Evolutionary conservation across 2,888 invertebrate genomes (phyloP), one percentile per base, ranked within the genome.

Genomic region (Barypeithes pellucidus): DNA sequence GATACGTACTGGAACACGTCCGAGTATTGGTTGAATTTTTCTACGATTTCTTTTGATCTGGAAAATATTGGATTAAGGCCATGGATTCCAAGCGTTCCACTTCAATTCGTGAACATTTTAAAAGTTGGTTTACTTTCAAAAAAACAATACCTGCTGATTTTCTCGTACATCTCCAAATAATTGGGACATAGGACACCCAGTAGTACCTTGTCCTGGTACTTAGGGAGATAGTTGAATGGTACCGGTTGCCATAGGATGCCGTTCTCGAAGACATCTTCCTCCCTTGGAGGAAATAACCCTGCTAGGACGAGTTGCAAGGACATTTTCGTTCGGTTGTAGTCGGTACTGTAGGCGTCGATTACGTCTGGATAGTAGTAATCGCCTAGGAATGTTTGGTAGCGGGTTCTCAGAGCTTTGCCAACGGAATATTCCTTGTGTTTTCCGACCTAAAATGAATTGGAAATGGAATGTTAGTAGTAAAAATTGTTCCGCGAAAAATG

Each of bases 191-290:
- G 52, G 29, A 77, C 76, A 12, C 81, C 72, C 9, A 72, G 52
- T 1, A 72, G 22, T 3, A 72, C 67, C 52, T 72, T 66, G 39
- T 72, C 72, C 33, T 52, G 20, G 20, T 72, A 14, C 29, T 62
- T 72, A 3, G 90, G 89, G 78, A 90, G 87, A 18, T 91, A 91
- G 81, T 90, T 90, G 16, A 93, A 89, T 9, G 93, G 92, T 70
- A 94, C 90, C 8, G 94, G 94, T 79, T 93, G 92, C 94, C 94
- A 95, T 74, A 87, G 85, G 72, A 93, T 83, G 1, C 75, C 73
- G 4, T 83, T 78, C 78, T 89, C 89, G 90, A 91, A 91, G 73
- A 88, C 85, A 82, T 89, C 87, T 22, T 86, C 82, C 7, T 87
- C 87, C 57, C 76, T 75, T 0, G 92, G 92, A 52, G 90, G 91